Base-by-base conservation (phyloP, 1,140 invertebrate genomes). In the Gryllus bimaculatus region DNA sequence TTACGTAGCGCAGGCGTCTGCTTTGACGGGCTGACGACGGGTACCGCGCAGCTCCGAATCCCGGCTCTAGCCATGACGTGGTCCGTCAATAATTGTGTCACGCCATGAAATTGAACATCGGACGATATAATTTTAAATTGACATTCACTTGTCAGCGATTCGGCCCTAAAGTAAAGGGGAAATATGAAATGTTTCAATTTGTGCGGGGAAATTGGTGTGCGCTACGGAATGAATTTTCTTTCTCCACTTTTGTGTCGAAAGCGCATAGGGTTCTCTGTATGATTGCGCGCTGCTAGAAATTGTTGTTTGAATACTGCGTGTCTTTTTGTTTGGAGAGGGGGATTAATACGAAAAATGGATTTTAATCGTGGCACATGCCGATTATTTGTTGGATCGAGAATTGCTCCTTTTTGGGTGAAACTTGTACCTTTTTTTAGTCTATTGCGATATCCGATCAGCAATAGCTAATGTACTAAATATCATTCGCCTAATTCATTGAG, bases 121-220 rank as follows among this genome's bases (percentile, higher is more conserved):
- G 54, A 66, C 18, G 54, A 66, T 66, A 66, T 66, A 66, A 66
- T 66, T 66, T 66, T 66, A 66, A 66, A 66, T 66, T 66, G 54
- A 18, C 54, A 66, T 66, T 10, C 54, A 18, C 54, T 66, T 66
- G 54, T 66, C 54, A 66, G 54, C 54, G 54, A 66, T 66, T 66
- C 54, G 18, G 54, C 0, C 54, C 54, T 66, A 66, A 10, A 66
- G 54, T 66, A 18, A 66, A 66, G 54, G 54, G 54, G 10, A 66
- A 66, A 66, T 66, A 18, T 66, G 54, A 66, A 66, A 66, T 66
- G 18, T 66, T 66, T 66, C 54, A 66, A 66, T 66, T 66, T 66
- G 54, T 18, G 54, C 18, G 54, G 18, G 10, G 18, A 66, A 66
- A 66, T 66, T 66, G 54, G 10, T 66, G 18, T 66, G 10, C 54